Conservation (phyloP, 1,140 invertebrate species). For the Listronotus bonariensis region DNA sequence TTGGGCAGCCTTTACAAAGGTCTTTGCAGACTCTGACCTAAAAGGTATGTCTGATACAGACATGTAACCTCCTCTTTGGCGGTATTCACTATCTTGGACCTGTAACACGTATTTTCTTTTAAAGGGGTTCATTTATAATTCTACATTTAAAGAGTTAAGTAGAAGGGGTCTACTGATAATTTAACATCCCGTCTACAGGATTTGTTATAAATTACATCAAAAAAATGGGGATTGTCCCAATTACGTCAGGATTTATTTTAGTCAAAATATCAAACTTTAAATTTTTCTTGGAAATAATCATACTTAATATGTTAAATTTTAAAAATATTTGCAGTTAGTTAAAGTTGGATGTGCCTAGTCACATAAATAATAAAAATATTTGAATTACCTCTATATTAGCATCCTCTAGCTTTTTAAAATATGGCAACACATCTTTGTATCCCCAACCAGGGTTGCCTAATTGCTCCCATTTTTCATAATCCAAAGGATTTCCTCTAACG, state of each 20-base stretch:
- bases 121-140: too few species aligned
- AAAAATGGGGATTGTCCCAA: too few species aligned
- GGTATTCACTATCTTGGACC: constrained; percentile 58
- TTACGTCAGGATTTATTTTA: too few species aligned
- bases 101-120: too few species aligned
- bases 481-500: constrained; percentile 73
- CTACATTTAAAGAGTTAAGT: background rate
- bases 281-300: too few species aligned
- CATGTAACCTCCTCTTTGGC: constrained; percentile 50
- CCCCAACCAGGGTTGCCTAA: constrained; percentile 81
- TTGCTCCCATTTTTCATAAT: constrained; percentile 69
- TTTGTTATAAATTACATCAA: background rate
- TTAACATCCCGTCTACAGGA: background rate
- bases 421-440: constrained; percentile 79
- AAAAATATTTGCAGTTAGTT: too few species aligned
- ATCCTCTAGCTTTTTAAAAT: constrained; percentile 81
- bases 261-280: too few species aligned
- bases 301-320: too few species aligned
- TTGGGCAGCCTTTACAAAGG: constrained; percentile 73
- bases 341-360: too few species aligned
- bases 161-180: background rate
- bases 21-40: constrained; percentile 63
- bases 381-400: constrained; percentile 49
- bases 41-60: constrained; percentile 59
- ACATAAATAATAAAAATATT: too few species aligned